Base-by-base conservation (phyloP, 2,797 vertebrate species). In the Hyperoplus lanceolatus region DNA sequence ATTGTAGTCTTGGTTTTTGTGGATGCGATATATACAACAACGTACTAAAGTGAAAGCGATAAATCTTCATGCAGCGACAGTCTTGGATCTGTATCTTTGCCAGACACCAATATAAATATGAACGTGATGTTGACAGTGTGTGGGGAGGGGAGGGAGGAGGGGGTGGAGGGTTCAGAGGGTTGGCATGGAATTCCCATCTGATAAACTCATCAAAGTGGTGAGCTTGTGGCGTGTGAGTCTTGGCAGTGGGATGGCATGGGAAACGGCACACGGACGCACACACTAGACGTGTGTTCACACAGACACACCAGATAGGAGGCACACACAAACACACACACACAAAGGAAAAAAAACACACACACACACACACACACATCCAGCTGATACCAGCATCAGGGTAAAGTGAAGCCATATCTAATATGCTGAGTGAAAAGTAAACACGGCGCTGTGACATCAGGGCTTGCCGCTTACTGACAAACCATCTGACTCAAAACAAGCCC, bases 361-460 rank as follows among this genome's bases (percentile, higher is more conserved):
- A 58, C 43, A 1, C 62, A 69, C 72, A 69, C 60, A 63, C 77
- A 81, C 54, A 77, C 50, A 61, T 82, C 70, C 80, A 84, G 81
- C 83, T 87, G 86, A 90, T 94, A 95, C 94, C 94, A 94, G 95
- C 92, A 96, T 96, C 83, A 88, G 88, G 94, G 93, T 57, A 67
- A 72, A 79, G 75, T 89, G 84, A 88, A 85, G 87, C 80, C 91
- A 89, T 90, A 85, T 92, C 90, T 94, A 93, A 95, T 93, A 90
- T 74, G 92, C 87, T 94, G 94, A 95, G 92, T 95, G 92, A 94
- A 95, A 95, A 86, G 92, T 92, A 94, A 95, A 95, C 94, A 95
- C 14, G 3, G 62, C 50, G 1, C 73, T 11, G 68, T 62, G 49
- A 77, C 84, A 94, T 94, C 93, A 75, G 93, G 92, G 93, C 90